phyloP scores from a whole-genome alignment of 2,888 invertebrate genomes.

The Zeuzera pyrina region DNA sequence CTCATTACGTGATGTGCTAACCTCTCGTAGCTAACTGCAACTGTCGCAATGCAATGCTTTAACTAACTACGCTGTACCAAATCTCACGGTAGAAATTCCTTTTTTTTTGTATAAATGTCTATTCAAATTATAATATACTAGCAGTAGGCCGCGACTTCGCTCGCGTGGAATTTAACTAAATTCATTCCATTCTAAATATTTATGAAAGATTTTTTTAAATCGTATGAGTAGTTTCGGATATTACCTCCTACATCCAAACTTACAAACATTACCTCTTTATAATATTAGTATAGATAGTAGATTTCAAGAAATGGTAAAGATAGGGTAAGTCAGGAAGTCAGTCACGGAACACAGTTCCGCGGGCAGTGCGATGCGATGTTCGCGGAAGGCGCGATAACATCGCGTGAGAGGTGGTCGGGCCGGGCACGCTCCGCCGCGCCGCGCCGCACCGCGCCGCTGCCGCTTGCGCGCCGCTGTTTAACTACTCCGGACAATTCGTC shows the following conservation, averaged over 20 bases:
- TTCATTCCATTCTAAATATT: slow-evolving; percentile 41
- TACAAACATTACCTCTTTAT: no score
- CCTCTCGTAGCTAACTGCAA: slow-evolving; percentile 37
- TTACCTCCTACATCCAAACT: no score
- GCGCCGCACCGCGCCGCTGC: slow-evolving; percentile 28
- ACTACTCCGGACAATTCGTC: slow-evolving; percentile 60
- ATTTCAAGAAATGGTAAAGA: slow-evolving; percentile 1
- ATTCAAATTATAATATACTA: slow-evolving; percentile 1
- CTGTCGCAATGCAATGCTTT: slow-evolving; percentile 31
- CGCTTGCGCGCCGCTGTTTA: slow-evolving; percentile 30
- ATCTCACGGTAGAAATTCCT: slow-evolving; percentile 25
- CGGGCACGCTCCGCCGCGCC: slow-evolving; percentile 27
- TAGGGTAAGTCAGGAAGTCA: slow-evolving; percentile 31
- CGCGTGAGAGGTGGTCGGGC: slow-evolving; percentile 63
- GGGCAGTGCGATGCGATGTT: slow-evolving; percentile 63
- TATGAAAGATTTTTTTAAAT: slow-evolving; percentile 28
- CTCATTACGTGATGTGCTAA: slow-evolving; percentile 57
- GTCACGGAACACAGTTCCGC: slow-evolving; percentile 58
- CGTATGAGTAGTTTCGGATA: no score
- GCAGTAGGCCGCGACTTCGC: neutral
- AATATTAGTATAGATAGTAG: no score
- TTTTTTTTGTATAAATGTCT: slow-evolving; percentile 21
- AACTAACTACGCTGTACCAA: slow-evolving; percentile 32
- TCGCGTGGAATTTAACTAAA: slow-evolving; percentile 31
- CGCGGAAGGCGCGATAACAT: slow-evolving; percentile 68